Conservation (phyloP, 2,113 vertebrate genomes). For the Antidorcas marsupialis region DNA sequence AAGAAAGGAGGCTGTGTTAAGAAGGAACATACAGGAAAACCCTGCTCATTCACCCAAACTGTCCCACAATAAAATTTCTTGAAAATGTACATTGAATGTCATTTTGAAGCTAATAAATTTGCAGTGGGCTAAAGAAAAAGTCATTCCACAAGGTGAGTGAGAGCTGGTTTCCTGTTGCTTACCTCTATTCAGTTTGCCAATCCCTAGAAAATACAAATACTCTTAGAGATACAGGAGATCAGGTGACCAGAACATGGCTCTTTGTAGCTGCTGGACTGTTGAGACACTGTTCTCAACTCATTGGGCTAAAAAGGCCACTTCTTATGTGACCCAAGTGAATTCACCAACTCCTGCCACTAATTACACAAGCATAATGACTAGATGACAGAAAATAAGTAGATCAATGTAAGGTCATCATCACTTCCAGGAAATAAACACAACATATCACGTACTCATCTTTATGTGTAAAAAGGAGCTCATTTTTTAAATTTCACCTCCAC, state of each 20-base stretch:
- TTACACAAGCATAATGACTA: background rate
- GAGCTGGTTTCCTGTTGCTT: background rate
- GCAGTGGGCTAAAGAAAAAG: background rate
- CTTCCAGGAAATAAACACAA: background rate
- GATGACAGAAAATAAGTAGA: background rate
- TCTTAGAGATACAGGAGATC: background rate
- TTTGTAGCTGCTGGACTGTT: background rate
- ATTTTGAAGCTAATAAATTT: conserved; percentile 18
- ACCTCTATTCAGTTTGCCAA: background rate
- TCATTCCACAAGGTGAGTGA: background rate
- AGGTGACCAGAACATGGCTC: background rate
- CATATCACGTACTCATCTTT: background rate
- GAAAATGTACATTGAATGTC: background rate
- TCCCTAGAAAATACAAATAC: background rate
- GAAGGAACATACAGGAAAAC: background rate
- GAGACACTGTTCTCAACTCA: background rate
- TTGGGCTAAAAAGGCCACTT: background rate
- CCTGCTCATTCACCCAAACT: background rate
- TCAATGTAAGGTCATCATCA: background rate
- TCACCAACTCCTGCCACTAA: background rate
- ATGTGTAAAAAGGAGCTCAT: background rate
- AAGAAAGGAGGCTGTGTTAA: conserved; percentile 35
- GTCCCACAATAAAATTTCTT: background rate
- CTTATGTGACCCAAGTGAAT: background rate
- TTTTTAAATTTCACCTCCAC: background rate